Evolutionary conservation across 2,113 vertebrate species (phyloP).

Genomic region (Pristiophorus japonicus): DNA sequence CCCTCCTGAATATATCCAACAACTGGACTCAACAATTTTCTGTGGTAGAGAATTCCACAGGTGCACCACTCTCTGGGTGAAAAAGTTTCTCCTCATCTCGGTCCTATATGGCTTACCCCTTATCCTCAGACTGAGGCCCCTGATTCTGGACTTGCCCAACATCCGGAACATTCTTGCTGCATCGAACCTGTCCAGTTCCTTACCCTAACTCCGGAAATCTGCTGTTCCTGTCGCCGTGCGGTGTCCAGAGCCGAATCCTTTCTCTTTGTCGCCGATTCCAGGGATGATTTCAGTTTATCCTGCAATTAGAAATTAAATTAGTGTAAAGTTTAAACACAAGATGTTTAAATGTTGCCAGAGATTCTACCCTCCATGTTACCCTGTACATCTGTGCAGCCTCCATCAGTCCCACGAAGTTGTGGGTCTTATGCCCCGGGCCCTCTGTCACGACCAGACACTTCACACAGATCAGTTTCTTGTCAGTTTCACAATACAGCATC

Average conservation of each 20-base stretch:
- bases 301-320: not conserved
- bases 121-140: no score
- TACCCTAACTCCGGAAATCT: not conserved
- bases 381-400: conserved; percentile 29
- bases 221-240: not conserved
- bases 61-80: no score
- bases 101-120: no score
- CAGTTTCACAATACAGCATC: conserved; percentile 38
- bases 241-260: not conserved
- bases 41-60: no score
- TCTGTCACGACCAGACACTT: conserved; percentile 39
- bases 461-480: conserved; percentile 34
- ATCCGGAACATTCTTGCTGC: no score
- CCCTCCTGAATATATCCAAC: no score
- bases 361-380: not conserved
- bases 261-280: not conserved
- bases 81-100: no score
- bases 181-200: no score
- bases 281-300: not conserved
- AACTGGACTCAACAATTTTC: no score
- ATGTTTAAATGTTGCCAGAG: no score
- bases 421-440: not conserved
- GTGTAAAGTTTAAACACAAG: no score
- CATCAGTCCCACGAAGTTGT: conserved; percentile 13
- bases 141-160: no score